Evolutionary conservation across 1,140 invertebrate species (phyloP).

Genomic region (Protaetia brevitarsis): DNA sequence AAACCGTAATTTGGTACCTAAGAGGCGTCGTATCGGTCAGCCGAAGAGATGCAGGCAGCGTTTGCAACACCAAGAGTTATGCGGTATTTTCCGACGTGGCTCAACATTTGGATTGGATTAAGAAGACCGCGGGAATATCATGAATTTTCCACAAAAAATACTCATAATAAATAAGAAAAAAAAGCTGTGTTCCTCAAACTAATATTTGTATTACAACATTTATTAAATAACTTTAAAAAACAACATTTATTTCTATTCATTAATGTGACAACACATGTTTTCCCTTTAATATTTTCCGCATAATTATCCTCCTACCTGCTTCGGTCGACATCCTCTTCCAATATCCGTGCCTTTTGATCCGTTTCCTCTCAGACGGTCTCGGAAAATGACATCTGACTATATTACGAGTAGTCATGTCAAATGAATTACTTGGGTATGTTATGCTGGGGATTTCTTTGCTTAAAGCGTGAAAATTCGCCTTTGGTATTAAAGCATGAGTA

Average conservation of each 20-base stretch:
- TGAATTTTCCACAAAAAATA: no score
- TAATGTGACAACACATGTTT: slow-evolving; percentile 67
- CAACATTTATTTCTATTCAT: no score
- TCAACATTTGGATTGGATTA: slow-evolving; percentile 58
- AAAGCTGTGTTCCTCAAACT: background rate
- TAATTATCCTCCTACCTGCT: slow-evolving; percentile 63
- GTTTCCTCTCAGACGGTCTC: slow-evolving; percentile 64
- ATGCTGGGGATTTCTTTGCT: background rate
- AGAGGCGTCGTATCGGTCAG: slow-evolving; percentile 58
- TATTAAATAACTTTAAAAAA: background rate
- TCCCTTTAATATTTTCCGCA: slow-evolving; percentile 73
- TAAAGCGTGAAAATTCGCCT: slow-evolving; percentile 11
- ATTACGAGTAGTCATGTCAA: slow-evolving; percentile 44
- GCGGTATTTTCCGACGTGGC: slow-evolving; percentile 59
- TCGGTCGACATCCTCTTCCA: slow-evolving; percentile 64
- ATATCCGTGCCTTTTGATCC: slow-evolving; percentile 69
- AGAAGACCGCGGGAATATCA: slow-evolving; percentile 6
- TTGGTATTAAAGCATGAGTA: background rate
- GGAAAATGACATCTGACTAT: slow-evolving; percentile 68
- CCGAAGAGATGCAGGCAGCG: slow-evolving; percentile 48
- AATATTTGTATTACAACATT: background rate
- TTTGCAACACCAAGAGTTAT: slow-evolving; percentile 57
- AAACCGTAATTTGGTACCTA: slow-evolving; percentile 51
- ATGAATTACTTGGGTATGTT: slow-evolving; percentile 37
- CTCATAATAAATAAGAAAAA: background rate